Percentiles rank a stretch among this genome's conserved stretches.
Conservation (phyloP, 2,888 invertebrate genomes). For the Cepaea hortensis region DNA sequence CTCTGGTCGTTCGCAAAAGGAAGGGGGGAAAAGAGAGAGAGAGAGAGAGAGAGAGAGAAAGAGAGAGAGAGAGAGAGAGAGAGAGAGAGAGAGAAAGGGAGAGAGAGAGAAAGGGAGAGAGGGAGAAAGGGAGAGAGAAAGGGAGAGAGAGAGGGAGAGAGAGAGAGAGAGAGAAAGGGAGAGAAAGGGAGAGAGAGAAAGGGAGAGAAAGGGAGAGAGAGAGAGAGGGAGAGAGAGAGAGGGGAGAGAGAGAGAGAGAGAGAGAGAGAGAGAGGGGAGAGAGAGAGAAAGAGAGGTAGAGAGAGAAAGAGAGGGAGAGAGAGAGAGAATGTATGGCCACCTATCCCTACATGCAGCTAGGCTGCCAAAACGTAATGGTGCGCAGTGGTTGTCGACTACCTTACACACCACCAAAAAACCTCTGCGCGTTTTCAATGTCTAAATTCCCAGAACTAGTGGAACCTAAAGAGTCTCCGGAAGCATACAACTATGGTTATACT, state of each 20-base stretch:
- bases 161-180: constrained; percentile 3
- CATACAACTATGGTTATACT: no score
- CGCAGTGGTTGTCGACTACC: no score
- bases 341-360: background rate
- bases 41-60: background rate
- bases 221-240: background rate
- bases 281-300: background rate
- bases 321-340: background rate
- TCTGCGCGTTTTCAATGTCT: no score
- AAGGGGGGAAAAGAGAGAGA: no score
- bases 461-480: no score
- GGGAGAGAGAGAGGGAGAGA: background rate
- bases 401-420: no score
- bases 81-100: background rate
- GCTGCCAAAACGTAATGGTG: background rate
- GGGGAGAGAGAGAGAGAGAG: background rate
- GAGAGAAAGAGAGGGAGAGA: constrained; percentile 5
- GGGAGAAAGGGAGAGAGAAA: background rate
- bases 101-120: background rate
- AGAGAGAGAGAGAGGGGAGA: background rate
- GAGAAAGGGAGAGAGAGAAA: background rate
- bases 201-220: background rate
- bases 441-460: no score
- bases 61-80: background rate
- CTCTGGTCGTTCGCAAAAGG: no score